These are phyloP conservation scores for Melanotaenia trifasciata DNA, from an alignment of 2,797 vertebrate genomes.

Conservation along the genomic window DNA sequence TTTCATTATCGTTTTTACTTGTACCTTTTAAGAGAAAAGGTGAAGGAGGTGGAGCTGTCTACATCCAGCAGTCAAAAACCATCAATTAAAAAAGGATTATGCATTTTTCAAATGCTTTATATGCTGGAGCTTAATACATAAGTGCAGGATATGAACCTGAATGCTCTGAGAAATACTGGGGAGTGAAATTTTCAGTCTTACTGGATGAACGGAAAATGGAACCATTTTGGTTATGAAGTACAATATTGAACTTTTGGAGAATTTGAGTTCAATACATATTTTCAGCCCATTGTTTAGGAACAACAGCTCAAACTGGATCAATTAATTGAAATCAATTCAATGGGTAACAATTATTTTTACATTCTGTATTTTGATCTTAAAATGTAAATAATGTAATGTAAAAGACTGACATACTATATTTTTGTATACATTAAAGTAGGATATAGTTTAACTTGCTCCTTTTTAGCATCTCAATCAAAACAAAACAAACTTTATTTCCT, in stretches of 20 bases:
- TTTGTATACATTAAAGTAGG: no score
- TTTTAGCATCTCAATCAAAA: no score
- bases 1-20: constrained; percentile 48
- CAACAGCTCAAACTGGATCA: background rate
- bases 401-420: no score
- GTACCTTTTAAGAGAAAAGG: constrained; percentile 7
- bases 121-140: constrained; percentile 21
- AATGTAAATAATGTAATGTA: no score
- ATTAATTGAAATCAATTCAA: background rate
- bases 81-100: constrained; percentile 47
- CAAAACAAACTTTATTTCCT: no score
- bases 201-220: constrained; percentile 2
- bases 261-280: background rate
- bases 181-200: background rate
- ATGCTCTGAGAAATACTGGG: background rate
- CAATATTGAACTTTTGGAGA: background rate
- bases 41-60: background rate
- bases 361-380: no score
- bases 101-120: constrained; percentile 9
- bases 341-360: background rate
- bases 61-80: constrained; percentile 53
- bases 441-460: no score
- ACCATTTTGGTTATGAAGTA: background rate
- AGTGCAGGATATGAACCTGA: background rate
- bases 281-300: background rate